Percentiles rank a stretch among this genome's conserved stretches.
Conservation (phyloP, 2,113 vertebrate genomes). For the Miniopterus natalensis region DNA sequence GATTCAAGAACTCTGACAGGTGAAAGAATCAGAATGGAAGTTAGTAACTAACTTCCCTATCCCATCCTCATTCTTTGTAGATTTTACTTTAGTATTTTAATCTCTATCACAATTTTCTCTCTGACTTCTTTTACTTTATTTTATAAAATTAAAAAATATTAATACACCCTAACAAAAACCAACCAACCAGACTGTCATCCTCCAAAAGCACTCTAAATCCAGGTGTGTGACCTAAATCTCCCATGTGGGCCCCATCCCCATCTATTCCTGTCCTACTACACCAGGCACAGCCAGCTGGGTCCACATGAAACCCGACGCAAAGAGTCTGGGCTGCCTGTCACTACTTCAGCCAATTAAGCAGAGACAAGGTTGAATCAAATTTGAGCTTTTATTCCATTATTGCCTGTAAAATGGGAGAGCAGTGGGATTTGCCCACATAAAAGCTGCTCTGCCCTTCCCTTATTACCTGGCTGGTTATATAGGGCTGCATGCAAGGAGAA, state of each 20-base stretch:
- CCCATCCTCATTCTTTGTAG: background rate
- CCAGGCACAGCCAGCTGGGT: fast-evolving
- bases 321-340: too few relatives aligned
- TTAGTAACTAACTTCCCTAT: background rate
- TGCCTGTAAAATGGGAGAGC: too few relatives aligned
- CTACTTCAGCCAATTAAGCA: too few relatives aligned
- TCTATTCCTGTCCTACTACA: fast-evolving
- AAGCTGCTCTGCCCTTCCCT: too few relatives aligned
- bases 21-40: background rate
- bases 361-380: too few relatives aligned
- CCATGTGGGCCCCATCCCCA: background rate
- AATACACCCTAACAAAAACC: background rate
- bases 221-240: background rate
- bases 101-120: background rate
- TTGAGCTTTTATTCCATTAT: too few relatives aligned
- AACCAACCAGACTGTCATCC: background rate
- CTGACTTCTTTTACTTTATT: background rate
- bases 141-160: background rate
- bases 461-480: too few relatives aligned
- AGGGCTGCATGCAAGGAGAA: too few relatives aligned
- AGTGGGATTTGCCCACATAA: too few relatives aligned
- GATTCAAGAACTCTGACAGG: background rate
- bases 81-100: background rate
- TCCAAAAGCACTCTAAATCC: background rate
- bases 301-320: background rate